Evolutionary conservation across 1,140 invertebrate species (phyloP).

Genomic region (Cydia strobilella): DNA sequence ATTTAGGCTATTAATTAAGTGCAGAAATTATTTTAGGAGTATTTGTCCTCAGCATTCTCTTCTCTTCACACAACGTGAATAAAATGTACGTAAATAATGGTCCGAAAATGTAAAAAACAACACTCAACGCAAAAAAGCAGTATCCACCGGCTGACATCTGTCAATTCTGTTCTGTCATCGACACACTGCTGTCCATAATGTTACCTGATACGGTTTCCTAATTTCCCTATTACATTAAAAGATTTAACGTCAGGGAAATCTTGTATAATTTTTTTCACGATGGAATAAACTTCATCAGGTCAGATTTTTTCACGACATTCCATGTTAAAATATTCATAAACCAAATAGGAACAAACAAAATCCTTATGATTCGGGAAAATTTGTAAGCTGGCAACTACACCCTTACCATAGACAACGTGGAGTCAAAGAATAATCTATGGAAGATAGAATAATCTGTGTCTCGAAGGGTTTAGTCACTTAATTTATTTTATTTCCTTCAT

Average conservation of each 20-base stretch:
- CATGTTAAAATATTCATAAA: no score
- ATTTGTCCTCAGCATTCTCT: background rate
- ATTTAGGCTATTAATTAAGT: background rate
- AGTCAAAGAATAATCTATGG: background rate
- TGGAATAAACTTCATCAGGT: no score
- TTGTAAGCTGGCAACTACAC: background rate
- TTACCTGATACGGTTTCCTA: no score
- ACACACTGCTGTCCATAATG: background rate
- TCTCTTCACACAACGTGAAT: background rate
- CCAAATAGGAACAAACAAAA: no score
- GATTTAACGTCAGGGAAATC: no score
- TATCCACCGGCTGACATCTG: background rate
- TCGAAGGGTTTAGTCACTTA: background rate
- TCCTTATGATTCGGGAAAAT: background rate
- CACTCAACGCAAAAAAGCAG: background rate
- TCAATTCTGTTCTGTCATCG: slow-evolving; percentile 13
- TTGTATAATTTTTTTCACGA: no score
- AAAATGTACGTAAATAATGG: slow-evolving; percentile 3
- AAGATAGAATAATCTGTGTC: background rate
- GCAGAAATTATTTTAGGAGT: background rate
- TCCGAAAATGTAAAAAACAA: slow-evolving; percentile 15
- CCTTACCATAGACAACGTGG: background rate
- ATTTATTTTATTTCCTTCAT: background rate
- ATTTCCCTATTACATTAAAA: no score
- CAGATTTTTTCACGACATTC: no score